Conservation (phyloP, 2,113 vertebrate species). For the Python bivittatus region DNA sequence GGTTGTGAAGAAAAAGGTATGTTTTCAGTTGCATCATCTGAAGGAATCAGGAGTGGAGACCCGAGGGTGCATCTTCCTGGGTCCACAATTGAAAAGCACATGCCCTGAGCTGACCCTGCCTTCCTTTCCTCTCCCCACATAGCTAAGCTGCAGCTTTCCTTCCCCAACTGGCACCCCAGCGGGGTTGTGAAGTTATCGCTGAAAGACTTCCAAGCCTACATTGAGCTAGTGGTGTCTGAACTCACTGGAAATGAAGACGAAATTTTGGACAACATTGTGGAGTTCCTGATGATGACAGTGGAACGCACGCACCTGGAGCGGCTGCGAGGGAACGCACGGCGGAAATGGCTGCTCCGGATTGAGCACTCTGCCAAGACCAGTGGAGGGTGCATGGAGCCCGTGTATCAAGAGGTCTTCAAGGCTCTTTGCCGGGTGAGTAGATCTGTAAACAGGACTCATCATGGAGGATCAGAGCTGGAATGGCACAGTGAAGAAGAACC, state of each 20-base stretch:
- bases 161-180: slow-evolving; percentile 47
- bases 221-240: slow-evolving; percentile 69
- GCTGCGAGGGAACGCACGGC: slow-evolving; percentile 60
- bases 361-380: slow-evolving; percentile 65
- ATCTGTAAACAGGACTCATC: background rate
- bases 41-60: background rate
- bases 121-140: background rate
- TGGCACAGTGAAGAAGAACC: too few relatives aligned
- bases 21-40: background rate
- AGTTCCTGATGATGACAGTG: slow-evolving; percentile 66
- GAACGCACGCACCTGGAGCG: slow-evolving; percentile 36
- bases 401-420: slow-evolving; percentile 72
- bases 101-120: background rate
- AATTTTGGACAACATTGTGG: slow-evolving; percentile 67
- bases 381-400: slow-evolving; percentile 54
- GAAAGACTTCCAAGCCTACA: slow-evolving; percentile 71
- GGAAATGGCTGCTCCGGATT: slow-evolving; percentile 74
- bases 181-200: slow-evolving; percentile 62
- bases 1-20: background rate
- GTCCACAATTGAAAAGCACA: rapidly evolving
- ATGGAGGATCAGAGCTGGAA: background rate
- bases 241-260: slow-evolving; percentile 62
- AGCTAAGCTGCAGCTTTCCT: slow-evolving; percentile 56
- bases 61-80: background rate
- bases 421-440: slow-evolving; percentile 71